phyloP scores from a whole-genome alignment of 2,113 vertebrate species.

The Lepus americanus region DNA sequence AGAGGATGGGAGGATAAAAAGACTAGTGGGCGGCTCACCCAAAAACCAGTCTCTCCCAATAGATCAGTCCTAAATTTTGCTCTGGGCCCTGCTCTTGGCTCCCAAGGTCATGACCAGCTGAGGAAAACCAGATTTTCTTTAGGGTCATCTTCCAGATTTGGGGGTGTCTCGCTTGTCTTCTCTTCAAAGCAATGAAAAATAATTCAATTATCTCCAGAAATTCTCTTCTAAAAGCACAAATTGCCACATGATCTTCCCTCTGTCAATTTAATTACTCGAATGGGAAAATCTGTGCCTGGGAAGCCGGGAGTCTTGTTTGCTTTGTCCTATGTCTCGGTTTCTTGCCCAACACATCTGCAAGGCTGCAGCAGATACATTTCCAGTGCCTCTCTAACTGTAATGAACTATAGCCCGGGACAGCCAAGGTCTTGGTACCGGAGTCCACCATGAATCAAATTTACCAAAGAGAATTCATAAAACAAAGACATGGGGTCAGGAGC shows the following conservation, averaged over 20 bases:
- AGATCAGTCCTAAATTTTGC: slow-evolving; percentile 57
- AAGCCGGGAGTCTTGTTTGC: neutral
- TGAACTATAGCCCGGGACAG: neutral
- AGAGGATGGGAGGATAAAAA: slow-evolving; percentile 85
- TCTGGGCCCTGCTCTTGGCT: slow-evolving; percentile 21
- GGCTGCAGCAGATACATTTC: neutral
- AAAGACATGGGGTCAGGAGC: neutral
- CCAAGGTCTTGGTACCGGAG: rapidly evolving
- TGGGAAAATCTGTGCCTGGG: neutral
- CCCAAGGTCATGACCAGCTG: slow-evolving; percentile 10
- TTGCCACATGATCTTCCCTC: neutral
- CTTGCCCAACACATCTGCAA: neutral
- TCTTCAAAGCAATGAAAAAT: slow-evolving; percentile 35
- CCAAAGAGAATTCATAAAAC: neutral
- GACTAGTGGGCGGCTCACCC: slow-evolving; percentile 82
- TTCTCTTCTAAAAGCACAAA: slow-evolving; percentile 19
- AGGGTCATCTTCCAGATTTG: slow-evolving; percentile 44
- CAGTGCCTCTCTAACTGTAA: neutral
- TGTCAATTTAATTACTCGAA: neutral
- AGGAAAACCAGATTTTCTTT: slow-evolving; percentile 46
- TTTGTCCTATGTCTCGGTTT: neutral
- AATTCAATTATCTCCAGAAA: neutral
- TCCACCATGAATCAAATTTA: neutral
- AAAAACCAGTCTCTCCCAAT: slow-evolving; percentile 80
- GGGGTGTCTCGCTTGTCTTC: neutral